phyloP scores from a whole-genome alignment of 2,888 invertebrate genomes.

The Eristalinus sepulchralis region DNA sequence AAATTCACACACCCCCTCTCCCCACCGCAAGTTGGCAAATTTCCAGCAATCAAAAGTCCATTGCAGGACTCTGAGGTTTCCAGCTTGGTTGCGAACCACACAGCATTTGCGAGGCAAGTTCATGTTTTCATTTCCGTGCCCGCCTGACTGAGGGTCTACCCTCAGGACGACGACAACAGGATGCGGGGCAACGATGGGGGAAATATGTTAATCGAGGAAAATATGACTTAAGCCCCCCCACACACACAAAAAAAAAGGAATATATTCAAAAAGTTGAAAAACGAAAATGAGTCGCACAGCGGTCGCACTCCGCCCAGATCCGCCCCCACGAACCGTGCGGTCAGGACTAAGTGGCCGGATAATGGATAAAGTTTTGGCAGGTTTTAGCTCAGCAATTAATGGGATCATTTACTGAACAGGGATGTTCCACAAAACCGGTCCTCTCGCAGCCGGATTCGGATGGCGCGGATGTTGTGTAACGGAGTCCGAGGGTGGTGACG shows the following conservation, averaged over 20 bases:
- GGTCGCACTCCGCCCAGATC: too few relatives aligned
- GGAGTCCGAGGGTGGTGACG: neutral
- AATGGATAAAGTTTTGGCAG: constrained; percentile 14
- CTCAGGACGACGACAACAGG: too few relatives aligned
- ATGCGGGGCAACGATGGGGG: too few relatives aligned
- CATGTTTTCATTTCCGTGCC: constrained; percentile 20
- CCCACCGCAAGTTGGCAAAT: neutral
- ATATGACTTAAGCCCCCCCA: neutral
- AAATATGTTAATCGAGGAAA: constrained; percentile 6
- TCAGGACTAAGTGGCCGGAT: neutral
- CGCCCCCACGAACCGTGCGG: neutral
- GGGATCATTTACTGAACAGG: neutral
- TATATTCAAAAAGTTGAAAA: neutral
- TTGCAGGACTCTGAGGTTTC: constrained; percentile 15
- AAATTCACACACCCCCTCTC: neutral
- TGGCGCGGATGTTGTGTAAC: neutral
- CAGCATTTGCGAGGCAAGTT: constrained; percentile 13
- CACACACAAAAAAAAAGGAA: too few relatives aligned
- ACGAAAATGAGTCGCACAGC: neutral
- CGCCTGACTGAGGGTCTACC: neutral
- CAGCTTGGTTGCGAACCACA: constrained; percentile 14
- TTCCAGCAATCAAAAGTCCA: constrained; percentile 29
- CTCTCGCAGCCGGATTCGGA: neutral
- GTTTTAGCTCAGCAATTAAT: constrained; percentile 5
- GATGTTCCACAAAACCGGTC: neutral